These are phyloP conservation scores for Subanguina moxae DNA, from an alignment of 1,140 invertebrate genomes.

Conservation along the genomic window DNA sequence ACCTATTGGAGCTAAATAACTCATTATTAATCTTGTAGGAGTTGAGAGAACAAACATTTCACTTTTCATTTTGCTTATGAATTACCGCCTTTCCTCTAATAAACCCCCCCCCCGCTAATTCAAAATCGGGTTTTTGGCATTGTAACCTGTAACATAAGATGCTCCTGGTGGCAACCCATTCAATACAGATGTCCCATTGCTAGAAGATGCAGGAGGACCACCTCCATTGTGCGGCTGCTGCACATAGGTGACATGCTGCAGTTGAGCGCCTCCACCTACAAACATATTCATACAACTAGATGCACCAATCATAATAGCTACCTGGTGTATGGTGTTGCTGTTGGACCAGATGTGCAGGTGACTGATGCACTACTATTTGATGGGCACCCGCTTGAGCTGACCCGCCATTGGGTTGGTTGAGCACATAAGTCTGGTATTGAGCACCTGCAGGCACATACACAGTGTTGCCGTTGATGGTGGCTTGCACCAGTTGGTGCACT, in stretches of 20 bases:
- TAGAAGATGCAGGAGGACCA: neutral
- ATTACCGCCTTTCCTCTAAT: too few relatives aligned
- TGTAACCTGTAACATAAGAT: slow-evolving; percentile 1
- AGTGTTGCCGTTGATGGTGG: slow-evolving; percentile 18
- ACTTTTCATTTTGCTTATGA: too few relatives aligned
- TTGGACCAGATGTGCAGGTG: neutral
- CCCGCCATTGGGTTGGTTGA: slow-evolving; percentile 6
- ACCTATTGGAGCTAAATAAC: neutral
- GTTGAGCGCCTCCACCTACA: too few relatives aligned
- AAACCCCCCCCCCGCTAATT: too few relatives aligned
- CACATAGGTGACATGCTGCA: neutral
- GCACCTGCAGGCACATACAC: slow-evolving; percentile 19
- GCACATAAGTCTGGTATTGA: slow-evolving; percentile 14
- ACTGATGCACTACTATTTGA: slow-evolving; percentile 20
- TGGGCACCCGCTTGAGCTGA: neutral
- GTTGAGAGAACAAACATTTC: too few relatives aligned
- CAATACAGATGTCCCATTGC: neutral
- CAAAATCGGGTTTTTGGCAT: too few relatives aligned
- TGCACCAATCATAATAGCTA: neutral
- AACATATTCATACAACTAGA: too few relatives aligned
- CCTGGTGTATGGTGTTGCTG: neutral
- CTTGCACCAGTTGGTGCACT: slow-evolving; percentile 13
- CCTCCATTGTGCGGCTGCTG: neutral
- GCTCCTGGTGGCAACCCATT: neutral
- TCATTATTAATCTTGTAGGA: neutral